Evolutionary conservation across 2,888 invertebrate species (phyloP), one percentile per base, ranked within the genome.

Genomic region (Agonum fuliginosum): DNA sequence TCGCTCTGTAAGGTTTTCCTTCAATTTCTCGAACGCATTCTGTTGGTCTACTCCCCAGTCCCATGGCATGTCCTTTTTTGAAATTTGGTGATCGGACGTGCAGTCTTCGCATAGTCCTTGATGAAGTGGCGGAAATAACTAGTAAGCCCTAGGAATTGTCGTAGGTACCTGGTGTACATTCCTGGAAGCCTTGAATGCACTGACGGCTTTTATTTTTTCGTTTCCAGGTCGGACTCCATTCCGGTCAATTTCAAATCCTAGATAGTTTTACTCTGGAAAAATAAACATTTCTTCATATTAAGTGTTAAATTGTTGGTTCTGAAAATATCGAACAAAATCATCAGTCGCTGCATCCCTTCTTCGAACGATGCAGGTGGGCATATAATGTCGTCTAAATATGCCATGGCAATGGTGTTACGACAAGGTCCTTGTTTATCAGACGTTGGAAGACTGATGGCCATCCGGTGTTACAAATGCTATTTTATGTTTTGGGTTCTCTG

Each of bases 61-160:
- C 30, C 48, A 79, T 1, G 77, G n/a, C 12, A 14, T 51, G 8
- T 58, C 30, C 54, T 80, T 76, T 79, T 37, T 80, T 14, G 80
- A 17, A 81, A 48, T 1, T 62, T 19, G 0, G 79, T 81, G 0
- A 82, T 51, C 0, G 80, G 80, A 43, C 30, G 54, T 17, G 77
- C 77, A 20, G 58, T 62, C 14, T 8, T 22, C 4, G 76, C 76
- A 67, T 78, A 78, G 10, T 77, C 70, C 24, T 79, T 34, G 0
- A 83, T 80, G 74, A 83, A 84, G 46, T 82, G 82, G 1, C 83
- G 48, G 37, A 83, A 84, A 79, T 81, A 84, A 1, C 79, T 79
- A 0, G 83, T 81, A 0, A 84, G 65, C 10, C 83, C 83, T 10
- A 84, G 10, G 73, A 84, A 84, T 27, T 81, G 80, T 65, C 82